Conservation (phyloP, 2,797 vertebrate genomes). For the Chrosomus eos region DNA sequence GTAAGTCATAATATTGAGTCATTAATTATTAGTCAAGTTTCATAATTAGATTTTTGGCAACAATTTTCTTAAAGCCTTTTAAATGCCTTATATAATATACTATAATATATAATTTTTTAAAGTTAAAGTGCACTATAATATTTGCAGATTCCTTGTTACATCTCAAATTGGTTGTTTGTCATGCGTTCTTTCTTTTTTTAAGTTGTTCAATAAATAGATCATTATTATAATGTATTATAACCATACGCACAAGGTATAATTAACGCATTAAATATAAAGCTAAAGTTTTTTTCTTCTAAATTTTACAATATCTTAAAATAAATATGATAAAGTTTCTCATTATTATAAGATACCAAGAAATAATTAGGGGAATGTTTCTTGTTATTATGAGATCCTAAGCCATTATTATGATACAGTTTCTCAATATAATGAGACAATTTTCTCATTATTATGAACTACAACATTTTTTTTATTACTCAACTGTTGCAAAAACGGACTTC, state of each 20-base stretch:
- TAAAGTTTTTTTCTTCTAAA: not conserved
- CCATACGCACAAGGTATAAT: not conserved
- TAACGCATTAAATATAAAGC: not conserved
- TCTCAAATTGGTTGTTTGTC: not conserved
- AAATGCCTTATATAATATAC: too few relatives aligned
- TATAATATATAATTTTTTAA: not conserved
- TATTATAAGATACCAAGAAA: too few relatives aligned
- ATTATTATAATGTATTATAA: not conserved
- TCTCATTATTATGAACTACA: not conserved
- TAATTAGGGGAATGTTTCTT: too few relatives aligned
- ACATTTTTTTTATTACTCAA: not conserved
- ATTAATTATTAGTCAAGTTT: not conserved
- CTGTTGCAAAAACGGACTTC: too few relatives aligned
- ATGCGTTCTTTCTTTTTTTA: not conserved
- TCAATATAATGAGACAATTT: not conserved
- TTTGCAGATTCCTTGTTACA: not conserved
- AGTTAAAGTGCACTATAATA: not conserved
- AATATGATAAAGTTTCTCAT: not conserved
- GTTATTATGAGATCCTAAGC: not conserved
- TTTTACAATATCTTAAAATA: not conserved
- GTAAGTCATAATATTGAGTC: not conserved
- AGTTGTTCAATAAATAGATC: not conserved
- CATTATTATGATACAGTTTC: not conserved
- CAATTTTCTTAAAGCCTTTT: not conserved
- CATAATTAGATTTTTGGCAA: not conserved